Evolutionary conservation across 2,797 vertebrate species (phyloP).

Genomic region (Pyrocephalus nanus): DNA sequence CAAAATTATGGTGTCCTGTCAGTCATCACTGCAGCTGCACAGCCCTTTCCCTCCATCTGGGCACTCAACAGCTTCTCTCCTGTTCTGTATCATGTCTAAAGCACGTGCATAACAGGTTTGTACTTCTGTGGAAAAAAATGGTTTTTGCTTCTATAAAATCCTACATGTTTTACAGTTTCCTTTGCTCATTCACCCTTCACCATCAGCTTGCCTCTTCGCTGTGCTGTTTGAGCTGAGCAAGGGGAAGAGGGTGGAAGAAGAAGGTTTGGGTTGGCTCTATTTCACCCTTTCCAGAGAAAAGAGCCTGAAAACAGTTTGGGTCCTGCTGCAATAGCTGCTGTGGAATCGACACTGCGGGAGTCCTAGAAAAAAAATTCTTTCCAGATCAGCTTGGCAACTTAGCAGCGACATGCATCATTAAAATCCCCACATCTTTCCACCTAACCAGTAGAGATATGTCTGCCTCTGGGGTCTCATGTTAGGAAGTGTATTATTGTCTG

Average conservation of each 20-base stretch:
- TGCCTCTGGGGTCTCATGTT: not conserved
- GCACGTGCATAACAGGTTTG: not conserved
- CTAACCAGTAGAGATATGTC: not conserved
- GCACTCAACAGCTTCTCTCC: not conserved
- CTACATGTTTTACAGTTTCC: not conserved
- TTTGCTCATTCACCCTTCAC: not conserved
- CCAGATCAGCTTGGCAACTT: not conserved
- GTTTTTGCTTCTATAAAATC: not conserved
- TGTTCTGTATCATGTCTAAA: not conserved
- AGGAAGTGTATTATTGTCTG: not conserved
- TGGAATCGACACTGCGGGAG: not conserved
- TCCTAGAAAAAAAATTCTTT: not conserved
- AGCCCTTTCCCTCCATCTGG: not conserved
- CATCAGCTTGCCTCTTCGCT: not conserved
- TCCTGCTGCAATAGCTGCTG: not conserved
- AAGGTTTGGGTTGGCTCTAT: not conserved
- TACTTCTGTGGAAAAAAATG: not conserved
- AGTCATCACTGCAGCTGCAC: not conserved
- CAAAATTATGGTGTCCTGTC: not conserved
- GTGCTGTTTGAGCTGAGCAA: not conserved
- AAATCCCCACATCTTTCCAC: not conserved
- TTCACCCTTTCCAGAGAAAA: slow-evolving; percentile 10
- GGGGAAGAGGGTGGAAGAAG: not conserved
- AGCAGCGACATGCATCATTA: not conserved
- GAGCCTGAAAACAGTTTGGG: not conserved